These are phyloP conservation scores for Epinephelus awoara DNA, from an alignment of 2,797 vertebrate genomes.

Conservation along the genomic window DNA sequence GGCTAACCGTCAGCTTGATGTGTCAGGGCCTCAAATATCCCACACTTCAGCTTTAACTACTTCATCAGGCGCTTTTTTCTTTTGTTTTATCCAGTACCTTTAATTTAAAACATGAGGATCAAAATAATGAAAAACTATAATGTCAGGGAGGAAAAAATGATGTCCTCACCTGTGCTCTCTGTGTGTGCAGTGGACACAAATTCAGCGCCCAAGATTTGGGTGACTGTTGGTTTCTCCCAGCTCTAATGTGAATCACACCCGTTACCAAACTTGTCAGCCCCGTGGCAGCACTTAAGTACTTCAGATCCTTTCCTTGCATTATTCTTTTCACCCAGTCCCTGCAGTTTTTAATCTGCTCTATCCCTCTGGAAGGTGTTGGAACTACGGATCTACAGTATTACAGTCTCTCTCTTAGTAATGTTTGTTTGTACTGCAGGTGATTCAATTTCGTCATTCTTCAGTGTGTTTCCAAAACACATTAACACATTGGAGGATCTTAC, in stretches of 20 bases:
- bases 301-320: neutral
- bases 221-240: neutral
- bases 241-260: neutral
- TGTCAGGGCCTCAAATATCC: no score
- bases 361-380: neutral
- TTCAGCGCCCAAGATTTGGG: neutral
- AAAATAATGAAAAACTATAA: no score
- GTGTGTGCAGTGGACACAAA: slow-evolving; percentile 5
- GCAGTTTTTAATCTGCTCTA: neutral
- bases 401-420: neutral
- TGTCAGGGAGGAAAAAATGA: neutral
- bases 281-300: neutral
- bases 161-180: neutral
- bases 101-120: no score
- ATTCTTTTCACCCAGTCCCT: neutral
- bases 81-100: neutral
- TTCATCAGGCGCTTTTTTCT: no score
- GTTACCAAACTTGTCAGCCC: slow-evolving; percentile 1
- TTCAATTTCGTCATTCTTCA: neutral
- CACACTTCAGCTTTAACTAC: no score
- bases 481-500: neutral
- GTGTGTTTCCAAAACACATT: neutral
- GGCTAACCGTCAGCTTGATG: no score
- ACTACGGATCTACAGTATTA: neutral
- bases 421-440: slow-evolving; percentile 1